Conservation (phyloP, 2,888 invertebrate species). For the Microdon myrmicae region DNA sequence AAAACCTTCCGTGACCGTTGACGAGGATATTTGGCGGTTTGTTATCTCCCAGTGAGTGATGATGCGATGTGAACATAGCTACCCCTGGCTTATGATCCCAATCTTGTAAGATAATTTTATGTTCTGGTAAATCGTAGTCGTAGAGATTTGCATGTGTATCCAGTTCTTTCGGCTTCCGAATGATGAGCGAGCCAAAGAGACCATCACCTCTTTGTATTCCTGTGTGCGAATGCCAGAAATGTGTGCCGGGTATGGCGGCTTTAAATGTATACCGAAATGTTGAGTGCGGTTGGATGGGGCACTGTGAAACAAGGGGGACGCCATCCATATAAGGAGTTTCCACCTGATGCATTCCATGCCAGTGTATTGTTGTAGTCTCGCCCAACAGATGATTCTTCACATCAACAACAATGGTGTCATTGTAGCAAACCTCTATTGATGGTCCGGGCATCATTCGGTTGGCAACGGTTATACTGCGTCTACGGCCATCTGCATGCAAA, state of each 20-base stretch:
- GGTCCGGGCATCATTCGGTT: constrained; percentile 92
- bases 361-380: constrained; percentile 87
- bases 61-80: constrained; percentile 84
- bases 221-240: constrained; percentile 85
- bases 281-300: constrained; percentile 80
- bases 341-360: constrained; percentile 89
- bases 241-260: constrained; percentile 80
- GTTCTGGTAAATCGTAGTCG: constrained; percentile 80
- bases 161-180: constrained; percentile 73
- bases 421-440: constrained; percentile 84
- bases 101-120: constrained; percentile 81
- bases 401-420: constrained; percentile 85
- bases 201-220: constrained; percentile 91
- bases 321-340: constrained; percentile 89
- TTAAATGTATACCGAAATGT: constrained; percentile 81
- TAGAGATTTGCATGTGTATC: constrained; percentile 77
- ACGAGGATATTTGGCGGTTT: constrained; percentile 84
- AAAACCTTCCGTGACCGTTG: constrained; percentile 79
- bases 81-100: constrained; percentile 82
- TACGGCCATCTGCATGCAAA: constrained; percentile 83
- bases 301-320: constrained; percentile 86
- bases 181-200: constrained; percentile 80
- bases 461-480: constrained; percentile 79
- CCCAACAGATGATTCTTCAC: constrained; percentile 82
- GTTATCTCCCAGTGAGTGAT: constrained; percentile 83